A percentile compares a stretch with the other conserved stretches of the same genome.
phyloP scores from a whole-genome alignment of 2,113 vertebrate species.

The Falcunculus frontatus region DNA sequence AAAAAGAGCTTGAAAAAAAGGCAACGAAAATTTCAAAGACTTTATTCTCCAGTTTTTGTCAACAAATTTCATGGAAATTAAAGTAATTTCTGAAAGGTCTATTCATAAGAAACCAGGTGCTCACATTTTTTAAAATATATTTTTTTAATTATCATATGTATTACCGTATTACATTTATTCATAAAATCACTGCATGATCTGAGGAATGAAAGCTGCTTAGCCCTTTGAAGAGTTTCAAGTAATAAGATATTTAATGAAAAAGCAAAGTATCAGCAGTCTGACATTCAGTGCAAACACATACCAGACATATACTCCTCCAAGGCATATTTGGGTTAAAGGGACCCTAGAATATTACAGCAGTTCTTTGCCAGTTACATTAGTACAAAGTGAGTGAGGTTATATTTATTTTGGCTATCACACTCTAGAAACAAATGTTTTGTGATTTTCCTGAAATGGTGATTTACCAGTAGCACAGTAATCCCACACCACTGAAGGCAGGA shows the following conservation, averaged over 20 bases:
- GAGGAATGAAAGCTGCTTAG: slow-evolving; percentile 21
- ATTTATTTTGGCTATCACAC: neutral
- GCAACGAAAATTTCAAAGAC: neutral
- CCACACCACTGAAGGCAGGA: neutral
- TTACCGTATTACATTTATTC: slow-evolving; percentile 32
- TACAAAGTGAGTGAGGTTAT: neutral
- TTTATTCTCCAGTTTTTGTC: neutral
- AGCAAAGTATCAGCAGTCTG: neutral
- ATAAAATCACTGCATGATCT: slow-evolving; percentile 17
- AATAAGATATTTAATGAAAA: slow-evolving; percentile 39
- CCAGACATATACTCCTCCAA: neutral
- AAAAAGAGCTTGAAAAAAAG: neutral
- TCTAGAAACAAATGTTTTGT: neutral
- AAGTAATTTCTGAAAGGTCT: neutral
- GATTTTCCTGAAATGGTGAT: neutral
- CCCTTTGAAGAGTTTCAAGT: slow-evolving; percentile 31
- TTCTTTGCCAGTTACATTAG: neutral
- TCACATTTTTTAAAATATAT: neutral
- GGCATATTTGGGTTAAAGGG: neutral
- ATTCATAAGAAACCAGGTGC: neutral
- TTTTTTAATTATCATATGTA: slow-evolving; percentile 9
- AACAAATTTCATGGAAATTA: slow-evolving; percentile 1
- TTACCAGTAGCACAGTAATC: neutral
- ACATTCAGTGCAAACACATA: neutral
- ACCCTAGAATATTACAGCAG: neutral